Evolutionary conservation across 64 coral and sea anemone genomes (phyloP), one percentile per base, ranked within the genome.

Genomic region (Hydrozoanthus tunicans): DNA sequence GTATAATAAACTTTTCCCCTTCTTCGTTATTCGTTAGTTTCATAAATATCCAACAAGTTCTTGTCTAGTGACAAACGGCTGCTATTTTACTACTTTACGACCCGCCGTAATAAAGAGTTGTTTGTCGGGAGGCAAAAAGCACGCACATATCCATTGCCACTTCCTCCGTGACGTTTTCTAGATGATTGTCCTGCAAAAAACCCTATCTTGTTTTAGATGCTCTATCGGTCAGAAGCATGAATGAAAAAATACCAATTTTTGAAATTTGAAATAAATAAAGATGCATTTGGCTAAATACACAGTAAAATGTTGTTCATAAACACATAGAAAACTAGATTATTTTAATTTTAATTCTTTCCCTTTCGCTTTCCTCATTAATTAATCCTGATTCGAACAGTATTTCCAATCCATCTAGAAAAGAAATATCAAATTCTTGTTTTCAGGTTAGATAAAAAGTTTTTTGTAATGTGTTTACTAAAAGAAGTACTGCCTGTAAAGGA

Each of bases 81-180:
- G 58, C 7, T 70, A 73, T 72, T 62, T 24, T 59, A 23, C 56
- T 75, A 75, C 53, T 75, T 53, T 43, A 43, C 27, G 7, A 27
- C 10, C 7, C 13, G 3, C 32, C 12, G 3, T 59, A 59, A 51
- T 5, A 32, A 53, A 66, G 17, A 15, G 62, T 65, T 60, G 43
- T 82, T 43, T 81, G 56, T 51, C 23, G 51, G 57, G 9, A 62
- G 80, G 70, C 84, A 59, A 70, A 58, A 88, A 88, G 26, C 56
- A 74, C 84, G 69, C 53, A 88, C 66, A 64, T 5, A 63, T 82
- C 65, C 4, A 56, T 6, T 79, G 13, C 3, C 53, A 6, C 12
- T 11, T 11, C 24, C 43, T 51, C 10, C 12, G 27, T 13, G 26
- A 75, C 14, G 43, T 75, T 10, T 11, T 52, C 14, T 51, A 10